Conservation (phyloP, 2,888 invertebrate species). For the Diadromus collaris region DNA sequence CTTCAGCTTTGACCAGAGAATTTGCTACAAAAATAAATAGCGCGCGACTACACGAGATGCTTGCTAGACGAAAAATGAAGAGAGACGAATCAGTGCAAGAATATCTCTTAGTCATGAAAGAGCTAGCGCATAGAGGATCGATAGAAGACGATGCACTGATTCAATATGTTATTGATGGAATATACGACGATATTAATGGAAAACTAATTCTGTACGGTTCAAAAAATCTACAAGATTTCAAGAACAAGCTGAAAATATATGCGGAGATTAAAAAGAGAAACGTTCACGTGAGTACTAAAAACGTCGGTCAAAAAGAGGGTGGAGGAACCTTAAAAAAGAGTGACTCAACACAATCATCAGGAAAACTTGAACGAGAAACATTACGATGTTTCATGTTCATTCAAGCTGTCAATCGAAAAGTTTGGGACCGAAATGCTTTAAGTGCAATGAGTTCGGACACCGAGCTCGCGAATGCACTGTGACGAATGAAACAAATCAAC, state of each 20-base stretch:
- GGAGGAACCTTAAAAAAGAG: neutral
- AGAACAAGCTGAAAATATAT: conserved; percentile 3
- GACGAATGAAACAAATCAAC: neutral
- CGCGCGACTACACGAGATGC: conserved; percentile 30
- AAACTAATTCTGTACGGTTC: conserved; percentile 1
- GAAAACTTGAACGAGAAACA: neutral
- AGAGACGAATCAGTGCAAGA: conserved; percentile 45
- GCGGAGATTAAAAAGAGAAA: neutral
- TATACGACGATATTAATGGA: conserved; percentile 9
- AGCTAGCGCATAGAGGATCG: conserved; percentile 34
- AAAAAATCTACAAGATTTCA: neutral
- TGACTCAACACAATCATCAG: neutral
- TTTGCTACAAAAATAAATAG: conserved; percentile 34
- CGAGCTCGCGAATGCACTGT: neutral
- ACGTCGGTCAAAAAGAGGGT: neutral
- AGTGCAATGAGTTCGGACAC: neutral
- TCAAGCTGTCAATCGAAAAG: neutral
- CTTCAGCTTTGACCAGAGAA: conserved; percentile 23
- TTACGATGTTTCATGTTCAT: neutral
- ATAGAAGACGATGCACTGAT: conserved; percentile 48
- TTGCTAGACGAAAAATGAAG: conserved; percentile 26
- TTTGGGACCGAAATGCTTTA: neutral
- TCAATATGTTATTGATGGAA: conserved; percentile 51
- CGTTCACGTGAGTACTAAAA: neutral
- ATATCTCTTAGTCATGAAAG: conserved; percentile 52